Evolutionary conservation across 2,113 vertebrate species (phyloP).

Genomic region (Cochlearius cochlearius): DNA sequence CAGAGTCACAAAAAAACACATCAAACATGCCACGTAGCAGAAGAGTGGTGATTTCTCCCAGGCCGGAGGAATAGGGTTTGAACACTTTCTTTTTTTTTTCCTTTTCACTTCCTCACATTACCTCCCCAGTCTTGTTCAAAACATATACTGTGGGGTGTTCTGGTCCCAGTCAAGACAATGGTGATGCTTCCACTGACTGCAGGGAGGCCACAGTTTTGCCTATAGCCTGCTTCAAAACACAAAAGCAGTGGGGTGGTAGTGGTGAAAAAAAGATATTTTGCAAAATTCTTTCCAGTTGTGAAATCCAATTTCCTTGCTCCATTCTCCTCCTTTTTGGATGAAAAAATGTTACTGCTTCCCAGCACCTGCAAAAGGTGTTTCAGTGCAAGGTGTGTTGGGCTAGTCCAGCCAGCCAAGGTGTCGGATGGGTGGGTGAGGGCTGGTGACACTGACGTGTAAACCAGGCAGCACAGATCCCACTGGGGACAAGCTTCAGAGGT

Average conservation of each 20-base stretch:
- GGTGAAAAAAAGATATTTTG: neutral
- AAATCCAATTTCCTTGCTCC: neutral
- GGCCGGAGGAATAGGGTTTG: neutral
- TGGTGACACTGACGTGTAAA: neutral
- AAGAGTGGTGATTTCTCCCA: neutral
- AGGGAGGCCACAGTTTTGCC: neutral
- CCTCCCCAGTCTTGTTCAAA: neutral
- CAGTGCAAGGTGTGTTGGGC: neutral
- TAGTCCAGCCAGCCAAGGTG: neutral
- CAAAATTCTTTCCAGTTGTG: neutral
- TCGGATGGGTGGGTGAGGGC: neutral
- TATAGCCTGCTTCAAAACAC: neutral
- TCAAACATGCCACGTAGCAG: neutral
- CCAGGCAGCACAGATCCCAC: neutral
- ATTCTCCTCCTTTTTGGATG: neutral
- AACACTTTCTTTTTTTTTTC: neutral
- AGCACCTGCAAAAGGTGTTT: neutral
- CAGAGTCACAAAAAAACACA: neutral
- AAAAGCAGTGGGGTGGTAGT: neutral
- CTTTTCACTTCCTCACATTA: neutral
- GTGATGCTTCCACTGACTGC: neutral
- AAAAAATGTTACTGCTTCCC: neutral
- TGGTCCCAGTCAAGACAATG: neutral
- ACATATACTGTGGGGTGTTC: neutral
- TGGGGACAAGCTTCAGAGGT: neutral